Percentiles rank a stretch among this genome's conserved stretches.
phyloP scores from a whole-genome alignment of 1,140 invertebrate species.

The Theocolax elegans region DNA sequence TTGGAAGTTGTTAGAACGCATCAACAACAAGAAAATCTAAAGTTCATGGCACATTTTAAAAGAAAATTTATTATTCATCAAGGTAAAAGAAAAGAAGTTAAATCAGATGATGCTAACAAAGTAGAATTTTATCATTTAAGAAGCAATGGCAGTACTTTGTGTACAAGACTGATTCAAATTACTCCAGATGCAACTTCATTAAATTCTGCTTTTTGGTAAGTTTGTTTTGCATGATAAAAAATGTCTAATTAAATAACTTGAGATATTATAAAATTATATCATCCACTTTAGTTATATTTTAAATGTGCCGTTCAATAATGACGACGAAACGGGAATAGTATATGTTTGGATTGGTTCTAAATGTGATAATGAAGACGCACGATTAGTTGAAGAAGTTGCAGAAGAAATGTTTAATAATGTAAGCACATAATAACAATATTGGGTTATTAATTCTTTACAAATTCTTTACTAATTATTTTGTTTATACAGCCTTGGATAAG shows the following conservation, averaged over 20 bases:
- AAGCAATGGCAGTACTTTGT: constrained; percentile 94
- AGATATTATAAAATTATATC: constrained; percentile 65
- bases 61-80: constrained; percentile 93
- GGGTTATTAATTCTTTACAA: too few relatives aligned
- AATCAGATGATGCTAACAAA: constrained; percentile 67
- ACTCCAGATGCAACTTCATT: constrained; percentile 81
- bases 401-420: constrained; percentile 92
- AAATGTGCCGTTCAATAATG: constrained; percentile 94
- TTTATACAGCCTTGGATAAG: constrained; percentile 84
- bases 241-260: not conserved
- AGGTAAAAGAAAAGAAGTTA: constrained; percentile 82
- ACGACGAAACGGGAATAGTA: constrained; percentile 91
- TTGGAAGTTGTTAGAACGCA: constrained; percentile 97
- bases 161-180: constrained; percentile 93
- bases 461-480: too few relatives aligned
- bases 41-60: constrained; percentile 98
- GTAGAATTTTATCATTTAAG: constrained; percentile 96
- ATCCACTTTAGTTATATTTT: constrained; percentile 86
- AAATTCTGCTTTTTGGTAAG: constrained; percentile 88
- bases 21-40: constrained; percentile 98
- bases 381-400: constrained; percentile 92
- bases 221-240: not conserved
- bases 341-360: constrained; percentile 98
- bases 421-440: constrained; percentile 40
- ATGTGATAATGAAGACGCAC: constrained; percentile 87